Evolutionary conservation across 2,888 invertebrate species (phyloP).

Genomic region (Drosophila emarginata): DNA sequence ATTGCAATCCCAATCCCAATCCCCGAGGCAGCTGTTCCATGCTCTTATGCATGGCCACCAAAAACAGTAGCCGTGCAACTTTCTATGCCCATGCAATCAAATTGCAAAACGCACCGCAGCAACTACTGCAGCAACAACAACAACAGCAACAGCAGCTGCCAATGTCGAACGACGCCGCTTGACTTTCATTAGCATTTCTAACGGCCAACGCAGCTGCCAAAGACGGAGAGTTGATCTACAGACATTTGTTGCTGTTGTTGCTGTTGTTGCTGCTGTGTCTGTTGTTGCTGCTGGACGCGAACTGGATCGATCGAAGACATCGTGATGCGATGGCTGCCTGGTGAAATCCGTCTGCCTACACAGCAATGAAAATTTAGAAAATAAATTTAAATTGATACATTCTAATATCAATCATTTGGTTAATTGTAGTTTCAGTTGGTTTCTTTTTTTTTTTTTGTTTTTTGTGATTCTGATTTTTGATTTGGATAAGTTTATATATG

Average conservation of each 20-base stretch:
- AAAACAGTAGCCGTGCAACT: constrained; percentile 74
- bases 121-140: constrained; percentile 35
- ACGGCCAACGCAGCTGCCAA: constrained; percentile 75
- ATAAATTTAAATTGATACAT: neutral
- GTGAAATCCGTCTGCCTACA: constrained; percentile 40
- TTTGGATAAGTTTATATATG: no score
- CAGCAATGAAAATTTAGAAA: neutral
- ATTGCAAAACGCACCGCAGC: constrained; percentile 65
- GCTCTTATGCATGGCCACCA: constrained; percentile 21
- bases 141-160: constrained; percentile 41
- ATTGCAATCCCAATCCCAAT: constrained; percentile 21
- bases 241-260: constrained; percentile 17
- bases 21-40: constrained; percentile 53
- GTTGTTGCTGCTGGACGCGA: constrained; percentile 34
- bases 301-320: constrained; percentile 53
- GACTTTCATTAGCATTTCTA: constrained; percentile 78
- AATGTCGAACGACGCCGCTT: constrained; percentile 55
- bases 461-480: no score
- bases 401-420: no score
- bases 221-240: constrained; percentile 31
- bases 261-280: neutral
- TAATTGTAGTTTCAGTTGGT: no score
- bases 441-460: no score
- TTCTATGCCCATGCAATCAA: constrained; percentile 74
- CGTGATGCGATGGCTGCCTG: constrained; percentile 16